Evolutionary conservation across 2,888 invertebrate genomes (phyloP).

Genomic region (Stramonita haemastoma): DNA sequence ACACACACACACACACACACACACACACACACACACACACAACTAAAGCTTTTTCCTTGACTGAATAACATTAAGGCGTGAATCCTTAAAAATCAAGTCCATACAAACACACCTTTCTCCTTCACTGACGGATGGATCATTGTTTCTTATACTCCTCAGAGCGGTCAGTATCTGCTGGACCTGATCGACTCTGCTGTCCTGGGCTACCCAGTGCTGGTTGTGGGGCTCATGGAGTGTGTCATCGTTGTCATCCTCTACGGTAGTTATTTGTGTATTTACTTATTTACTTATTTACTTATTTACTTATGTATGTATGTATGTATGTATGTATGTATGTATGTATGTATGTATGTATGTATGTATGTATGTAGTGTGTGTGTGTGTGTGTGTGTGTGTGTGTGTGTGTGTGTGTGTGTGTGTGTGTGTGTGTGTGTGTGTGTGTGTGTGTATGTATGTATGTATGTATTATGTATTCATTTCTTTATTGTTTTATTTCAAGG

Average conservation of each 20-base stretch:
- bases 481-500: no score
- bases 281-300: no score
- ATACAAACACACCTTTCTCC: not conserved
- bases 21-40: not conserved
- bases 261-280: no score
- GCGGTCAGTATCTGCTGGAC: slow-evolving; percentile 61
- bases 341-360: slow-evolving; percentile 18
- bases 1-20: not conserved
- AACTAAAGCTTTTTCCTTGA: no score
- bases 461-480: no score
- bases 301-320: no score
- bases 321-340: no score
- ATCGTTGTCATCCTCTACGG: slow-evolving; percentile 62
- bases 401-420: slow-evolving; percentile 13
- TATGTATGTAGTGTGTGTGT: slow-evolving; percentile 2
- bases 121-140: not conserved
- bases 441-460: no score
- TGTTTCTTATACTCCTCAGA: slow-evolving; percentile 43
- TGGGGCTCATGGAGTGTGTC: slow-evolving; percentile 60
- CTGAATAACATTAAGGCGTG: no score
- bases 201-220: slow-evolving; percentile 59
- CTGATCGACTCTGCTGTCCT: slow-evolving; percentile 61
- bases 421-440: not conserved
- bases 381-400: not conserved
- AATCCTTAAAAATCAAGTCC: not conserved